Base-by-base conservation (phyloP, 2,888 invertebrate species). In the Brachypalpus laphriformis region DNA sequence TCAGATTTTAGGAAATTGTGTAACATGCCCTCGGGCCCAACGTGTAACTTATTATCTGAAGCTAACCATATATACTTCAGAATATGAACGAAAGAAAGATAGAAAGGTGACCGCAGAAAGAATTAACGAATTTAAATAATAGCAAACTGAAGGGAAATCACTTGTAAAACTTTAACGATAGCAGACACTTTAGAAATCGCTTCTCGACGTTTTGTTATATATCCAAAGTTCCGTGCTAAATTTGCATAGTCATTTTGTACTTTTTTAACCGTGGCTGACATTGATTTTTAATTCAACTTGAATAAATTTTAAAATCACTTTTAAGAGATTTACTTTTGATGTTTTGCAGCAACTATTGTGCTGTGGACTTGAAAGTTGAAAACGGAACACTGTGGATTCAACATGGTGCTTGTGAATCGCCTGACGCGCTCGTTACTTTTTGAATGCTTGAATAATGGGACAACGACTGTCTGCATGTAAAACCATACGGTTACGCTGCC, bases 1-100 rank as follows among this genome's bases (percentile, higher is more conserved):
- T 63, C 63, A 31, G 63, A 63, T 63, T 63, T 18, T 18, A 47
- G 25, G 63, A 28, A 45, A 47, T 45, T 63, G 28, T 31, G 31
- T 31, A 31, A 63, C 63, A 31, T 63, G 63, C 45, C 63, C 16
- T 9, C 16, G 14, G 63, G 45, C 18, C 7, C 5, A 18, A 5
- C 16, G 45, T 9, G 45, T 28, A 61, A 61, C 25, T 45, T 61
- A 61, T 61, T 61, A 45, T 47, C 14, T 25, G 22, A 25, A 42
- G 20, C n/a, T 40, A 57, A 40, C 37, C 20, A 20, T 37, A 57
- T 18, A 18, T 45, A 45, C 5, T 18, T 3, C 5, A 4, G 16
- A 45, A 45, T n/a, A 9, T 14, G 1, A 18, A 18, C 3, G 45
- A 8, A n/a, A 22, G 22, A n/a, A 22, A 22, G 4, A 11, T 5